Conservation (phyloP, 2,797 vertebrate species). For the Cynopterus sphinx region DNA sequence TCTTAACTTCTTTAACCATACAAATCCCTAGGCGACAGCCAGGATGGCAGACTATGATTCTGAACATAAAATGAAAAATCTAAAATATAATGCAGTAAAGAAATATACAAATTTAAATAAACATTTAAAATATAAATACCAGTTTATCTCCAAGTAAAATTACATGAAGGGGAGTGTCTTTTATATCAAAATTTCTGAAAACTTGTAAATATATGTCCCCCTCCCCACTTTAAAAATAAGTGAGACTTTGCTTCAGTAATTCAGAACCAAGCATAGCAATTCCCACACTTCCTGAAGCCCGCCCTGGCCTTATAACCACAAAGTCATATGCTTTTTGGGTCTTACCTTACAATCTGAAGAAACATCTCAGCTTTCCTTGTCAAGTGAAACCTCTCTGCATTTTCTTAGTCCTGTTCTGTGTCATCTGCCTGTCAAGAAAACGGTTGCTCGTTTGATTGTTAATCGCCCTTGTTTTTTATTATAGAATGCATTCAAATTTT, state of each 20-base stretch:
- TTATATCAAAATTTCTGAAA: conserved; percentile 22
- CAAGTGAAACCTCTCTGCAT: conserved; percentile 65
- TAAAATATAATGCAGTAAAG: not conserved
- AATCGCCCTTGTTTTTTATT: conserved; percentile 89
- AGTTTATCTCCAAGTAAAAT: conserved; percentile 10
- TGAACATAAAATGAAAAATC: conserved; percentile 8
- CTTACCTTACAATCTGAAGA: conserved; percentile 74
- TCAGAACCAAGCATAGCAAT: not conserved
- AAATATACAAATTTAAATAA: not conserved
- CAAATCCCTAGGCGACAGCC: not conserved
- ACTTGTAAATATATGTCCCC: not conserved
- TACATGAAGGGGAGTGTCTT: not conserved
- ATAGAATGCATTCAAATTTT: conserved; percentile 86
- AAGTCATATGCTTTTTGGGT: conserved; percentile 50
- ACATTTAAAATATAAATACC: not conserved
- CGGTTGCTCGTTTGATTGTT: conserved; percentile 88
- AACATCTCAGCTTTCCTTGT: conserved; percentile 75
- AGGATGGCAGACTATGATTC: not conserved
- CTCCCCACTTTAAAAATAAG: conserved; percentile 14
- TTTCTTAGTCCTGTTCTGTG: conserved; percentile 85
- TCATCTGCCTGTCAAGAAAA: conserved; percentile 88
- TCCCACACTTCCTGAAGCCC: conserved; percentile 24
- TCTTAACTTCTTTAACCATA: conserved; percentile 41
- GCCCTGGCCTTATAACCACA: conserved; percentile 67
- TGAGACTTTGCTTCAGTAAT: not conserved